These are phyloP conservation scores for Ceryle rudis DNA, from an alignment of 2,797 vertebrate species.

Conservation along the genomic window DNA sequence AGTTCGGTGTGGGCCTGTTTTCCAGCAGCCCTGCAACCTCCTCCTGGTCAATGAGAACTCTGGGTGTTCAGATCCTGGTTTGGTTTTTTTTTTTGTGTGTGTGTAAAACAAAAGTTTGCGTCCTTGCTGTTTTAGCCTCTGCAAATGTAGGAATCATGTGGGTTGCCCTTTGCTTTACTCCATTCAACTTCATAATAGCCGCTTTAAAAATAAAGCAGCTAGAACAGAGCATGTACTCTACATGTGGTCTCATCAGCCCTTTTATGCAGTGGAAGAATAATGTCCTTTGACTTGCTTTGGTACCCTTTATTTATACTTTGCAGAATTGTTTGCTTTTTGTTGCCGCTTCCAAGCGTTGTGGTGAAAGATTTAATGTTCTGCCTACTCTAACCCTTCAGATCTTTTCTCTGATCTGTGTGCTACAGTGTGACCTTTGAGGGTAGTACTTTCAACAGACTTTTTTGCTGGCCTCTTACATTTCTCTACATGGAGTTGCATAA, in stretches of 20 bases:
- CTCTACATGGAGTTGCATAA: background rate
- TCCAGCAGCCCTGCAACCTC: background rate
- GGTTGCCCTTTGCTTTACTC: conserved; percentile 18
- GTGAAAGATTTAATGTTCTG: background rate
- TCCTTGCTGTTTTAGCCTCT: background rate
- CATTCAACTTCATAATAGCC: background rate
- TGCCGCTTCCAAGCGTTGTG: background rate
- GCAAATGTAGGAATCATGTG: background rate
- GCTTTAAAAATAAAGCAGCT: background rate
- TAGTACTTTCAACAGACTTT: background rate
- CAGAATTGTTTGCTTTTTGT: background rate
- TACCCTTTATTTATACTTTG: background rate
- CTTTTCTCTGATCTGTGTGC: background rate
- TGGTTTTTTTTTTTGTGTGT: background rate
- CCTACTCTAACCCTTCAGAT: background rate
- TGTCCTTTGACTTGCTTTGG: background rate
- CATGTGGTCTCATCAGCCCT: conserved; percentile 2
- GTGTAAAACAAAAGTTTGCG: background rate
- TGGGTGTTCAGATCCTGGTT: background rate
- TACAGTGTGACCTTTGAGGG: background rate
- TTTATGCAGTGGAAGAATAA: background rate
- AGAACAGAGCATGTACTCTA: background rate
- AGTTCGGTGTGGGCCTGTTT: background rate
- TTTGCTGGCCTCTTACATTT: conserved; percentile 4
- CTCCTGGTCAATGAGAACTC: background rate